These are phyloP conservation scores for Dendronephthya gigantea DNA, from an alignment of 64 coral and sea anemone genomes.

Conservation along the genomic window DNA sequence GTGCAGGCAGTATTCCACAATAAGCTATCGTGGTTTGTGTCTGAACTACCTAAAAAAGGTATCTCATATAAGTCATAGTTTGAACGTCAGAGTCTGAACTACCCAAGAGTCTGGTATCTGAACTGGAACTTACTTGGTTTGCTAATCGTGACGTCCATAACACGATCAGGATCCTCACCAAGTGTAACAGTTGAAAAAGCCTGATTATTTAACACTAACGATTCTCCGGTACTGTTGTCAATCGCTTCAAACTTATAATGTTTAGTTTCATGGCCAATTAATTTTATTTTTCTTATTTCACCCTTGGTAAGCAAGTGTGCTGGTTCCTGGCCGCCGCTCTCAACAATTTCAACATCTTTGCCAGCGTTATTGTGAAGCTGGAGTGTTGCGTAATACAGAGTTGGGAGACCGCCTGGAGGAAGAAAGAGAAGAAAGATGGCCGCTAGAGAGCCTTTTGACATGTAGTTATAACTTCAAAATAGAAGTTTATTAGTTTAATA, in stretches of 20 bases:
- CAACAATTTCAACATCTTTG: conserved; percentile 45
- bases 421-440: too few relatives aligned
- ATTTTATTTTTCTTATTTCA: conserved; percentile 51
- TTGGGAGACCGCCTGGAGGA: conserved; percentile 21
- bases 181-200: conserved; percentile 35
- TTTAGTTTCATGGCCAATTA: conserved; percentile 36
- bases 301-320: conserved; percentile 40
- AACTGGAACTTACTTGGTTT: conserved; percentile 51
- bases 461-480: too few relatives aligned
- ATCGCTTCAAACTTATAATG: conserved; percentile 52
- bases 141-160: conserved; percentile 44
- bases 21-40: too few relatives aligned
- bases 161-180: not conserved
- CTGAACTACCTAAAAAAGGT: too few relatives aligned
- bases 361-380: conserved; percentile 69
- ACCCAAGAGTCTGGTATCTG: not conserved
- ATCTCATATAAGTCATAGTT: too few relatives aligned
- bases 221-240: conserved; percentile 27
- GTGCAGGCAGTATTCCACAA: too few relatives aligned
- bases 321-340: conserved; percentile 51
- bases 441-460: too few relatives aligned
- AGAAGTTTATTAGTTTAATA: too few relatives aligned
- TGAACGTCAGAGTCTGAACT: too few relatives aligned
- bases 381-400: conserved; percentile 59
- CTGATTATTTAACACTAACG: conserved; percentile 26